Evolutionary conservation across 2,888 invertebrate genomes (phyloP), one percentile per base, ranked within the genome.

Genomic region (Watsonalla cultraria): DNA sequence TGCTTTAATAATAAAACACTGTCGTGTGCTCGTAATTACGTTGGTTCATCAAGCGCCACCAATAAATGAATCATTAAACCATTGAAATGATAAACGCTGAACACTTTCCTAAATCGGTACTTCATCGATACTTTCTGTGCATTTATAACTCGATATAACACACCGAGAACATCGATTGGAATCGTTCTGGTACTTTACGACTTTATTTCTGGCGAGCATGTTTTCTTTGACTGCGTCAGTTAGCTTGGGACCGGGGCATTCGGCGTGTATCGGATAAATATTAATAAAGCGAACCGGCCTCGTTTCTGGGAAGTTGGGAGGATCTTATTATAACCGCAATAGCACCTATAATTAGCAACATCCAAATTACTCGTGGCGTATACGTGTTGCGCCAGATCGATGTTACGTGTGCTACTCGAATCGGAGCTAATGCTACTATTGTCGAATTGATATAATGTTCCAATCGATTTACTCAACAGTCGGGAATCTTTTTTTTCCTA

Each of bases 301-400:
- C 90, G 85, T 84, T 90, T 90, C 90, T 87, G 84, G 86, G 90
- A 90, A 90, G 88, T 86, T 83, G 83, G 83, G 87, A 86, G 83
- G 84, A 89, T 90, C 90, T 90, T 90, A 90, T 90, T 89, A 88
- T 90, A 90, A 90, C 90, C 90, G 90, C 90, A 89, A 90, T 87
- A 89, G 84, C 86, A 84, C 86, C 90, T 90, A 90, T 90, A 90
- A 90, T 90, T 90, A 90, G 90, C 84, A 82, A 73, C 86, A 84
- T 84, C 82, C 81, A 84, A 87, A 88, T 90, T 88, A 86, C 86
- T 79, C 84, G 83, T 74, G 84, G 78, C 83, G 80, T 81, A 75
- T 83, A 81, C 79, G 80, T 71, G 78, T 78, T 82, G 85, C 78
- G 85, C 80, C 78, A 80, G 84, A 83, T 80, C 74, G 80, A 79